Evolutionary conservation across 2,113 vertebrate genomes (phyloP).

Genomic region (Tor tambroides): DNA sequence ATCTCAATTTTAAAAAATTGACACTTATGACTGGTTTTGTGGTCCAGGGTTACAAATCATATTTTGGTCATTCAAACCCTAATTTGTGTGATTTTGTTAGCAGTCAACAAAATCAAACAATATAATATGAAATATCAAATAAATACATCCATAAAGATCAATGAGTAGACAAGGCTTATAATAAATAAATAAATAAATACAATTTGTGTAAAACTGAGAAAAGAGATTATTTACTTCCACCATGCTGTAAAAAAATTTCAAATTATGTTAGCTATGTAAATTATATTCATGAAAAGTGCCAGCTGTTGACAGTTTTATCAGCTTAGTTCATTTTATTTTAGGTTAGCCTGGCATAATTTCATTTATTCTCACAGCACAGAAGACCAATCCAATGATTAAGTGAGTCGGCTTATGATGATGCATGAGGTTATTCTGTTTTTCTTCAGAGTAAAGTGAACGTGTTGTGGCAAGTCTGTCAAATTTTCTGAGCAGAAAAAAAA

Average conservation of each 20-base stretch:
- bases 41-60: no score
- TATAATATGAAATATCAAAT: no score
- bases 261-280: no score
- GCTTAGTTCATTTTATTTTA: not conserved
- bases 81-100: no score
- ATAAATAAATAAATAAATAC: not conserved
- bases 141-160: not conserved
- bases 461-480: not conserved
- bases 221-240: not conserved
- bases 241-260: not conserved
- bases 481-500: slow-evolving; percentile 41
- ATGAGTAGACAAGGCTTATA: not conserved
- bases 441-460: not conserved
- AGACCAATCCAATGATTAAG: not conserved
- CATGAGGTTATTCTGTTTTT: not conserved
- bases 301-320: not conserved
- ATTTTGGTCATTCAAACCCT: no score
- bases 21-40: no score
- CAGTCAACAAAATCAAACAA: no score
- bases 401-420: not conserved
- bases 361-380: not conserved
- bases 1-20: no score
- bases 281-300: not conserved
- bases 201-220: not conserved
- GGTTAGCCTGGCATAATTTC: not conserved